These are phyloP conservation scores for Plagiodera versicolora DNA, from an alignment of 2,888 invertebrate species.

Conservation along the genomic window DNA sequence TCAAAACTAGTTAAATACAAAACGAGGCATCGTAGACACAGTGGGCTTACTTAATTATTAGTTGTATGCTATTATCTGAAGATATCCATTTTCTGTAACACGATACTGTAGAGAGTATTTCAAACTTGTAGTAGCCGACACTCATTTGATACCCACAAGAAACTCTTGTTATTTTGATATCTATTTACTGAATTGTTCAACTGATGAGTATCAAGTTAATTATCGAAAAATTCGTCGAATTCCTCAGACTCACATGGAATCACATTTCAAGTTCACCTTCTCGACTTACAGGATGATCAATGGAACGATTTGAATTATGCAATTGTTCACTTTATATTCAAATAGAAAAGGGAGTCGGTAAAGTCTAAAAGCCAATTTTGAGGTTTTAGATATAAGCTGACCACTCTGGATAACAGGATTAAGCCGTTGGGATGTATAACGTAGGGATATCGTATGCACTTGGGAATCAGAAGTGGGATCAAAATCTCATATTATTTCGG, in stretches of 20 bases:
- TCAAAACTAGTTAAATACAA: neutral
- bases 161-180: neutral
- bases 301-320: neutral
- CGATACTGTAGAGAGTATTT: neutral
- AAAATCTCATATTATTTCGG: too few relatives aligned
- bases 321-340: slow-evolving; percentile 18
- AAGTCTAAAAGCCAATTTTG: slow-evolving; percentile 24
- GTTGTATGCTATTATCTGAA: neutral
- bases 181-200: neutral
- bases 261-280: too few relatives aligned
- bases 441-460: neutral
- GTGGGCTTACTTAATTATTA: neutral
- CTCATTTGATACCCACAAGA: neutral
- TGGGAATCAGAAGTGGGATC: neutral
- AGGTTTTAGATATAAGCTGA: slow-evolving; percentile 26
- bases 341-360: slow-evolving; percentile 18
- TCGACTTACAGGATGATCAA: neutral
- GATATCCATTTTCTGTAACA: neutral
- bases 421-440: slow-evolving; percentile 25
- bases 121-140: neutral
- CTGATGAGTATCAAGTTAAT: neutral
- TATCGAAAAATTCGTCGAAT: neutral
- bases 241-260: neutral
- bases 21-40: neutral
- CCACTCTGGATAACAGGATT: slow-evolving; percentile 27